These are phyloP conservation scores for Fukomys damarensis DNA, from an alignment of 2,113 vertebrate genomes.

Conservation along the genomic window DNA sequence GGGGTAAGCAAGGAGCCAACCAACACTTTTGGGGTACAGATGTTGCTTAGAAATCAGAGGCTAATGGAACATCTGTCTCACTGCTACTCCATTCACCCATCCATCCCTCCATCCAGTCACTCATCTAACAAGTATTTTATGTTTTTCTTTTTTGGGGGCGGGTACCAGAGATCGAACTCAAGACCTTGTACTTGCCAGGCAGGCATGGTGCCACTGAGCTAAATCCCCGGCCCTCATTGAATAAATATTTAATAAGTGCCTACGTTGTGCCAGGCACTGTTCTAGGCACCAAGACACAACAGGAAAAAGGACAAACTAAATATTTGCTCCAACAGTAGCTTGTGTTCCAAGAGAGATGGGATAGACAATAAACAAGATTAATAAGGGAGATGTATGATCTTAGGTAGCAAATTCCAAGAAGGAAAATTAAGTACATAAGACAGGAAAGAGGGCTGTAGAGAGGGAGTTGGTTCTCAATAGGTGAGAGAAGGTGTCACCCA, in stretches of 20 bases:
- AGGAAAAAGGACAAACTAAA: background rate
- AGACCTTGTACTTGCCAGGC: too few relatives aligned
- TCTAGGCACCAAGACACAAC: background rate
- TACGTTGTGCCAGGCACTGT: background rate
- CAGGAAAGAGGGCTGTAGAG: background rate
- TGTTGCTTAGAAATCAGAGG: background rate
- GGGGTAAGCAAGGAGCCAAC: background rate
- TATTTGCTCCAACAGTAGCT: background rate
- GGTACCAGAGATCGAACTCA: too few relatives aligned
- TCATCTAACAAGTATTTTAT: slow-evolving; percentile 4
- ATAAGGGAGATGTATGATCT: background rate
- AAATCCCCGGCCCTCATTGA: too few relatives aligned
- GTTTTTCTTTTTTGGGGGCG: too few relatives aligned
- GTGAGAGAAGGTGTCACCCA: background rate
- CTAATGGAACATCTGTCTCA: background rate
- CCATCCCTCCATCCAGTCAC: background rate
- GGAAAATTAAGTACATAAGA: background rate
- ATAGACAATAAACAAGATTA: background rate
- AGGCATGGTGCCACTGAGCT: too few relatives aligned
- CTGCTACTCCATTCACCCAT: background rate
- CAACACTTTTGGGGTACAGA: background rate
- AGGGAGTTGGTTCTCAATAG: background rate
- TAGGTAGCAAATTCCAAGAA: background rate
- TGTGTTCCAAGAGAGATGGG: background rate
- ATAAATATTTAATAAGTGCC: background rate